These are phyloP conservation scores for Drosophila jambulina DNA, from an alignment of 1,140 invertebrate genomes.

Conservation along the genomic window DNA sequence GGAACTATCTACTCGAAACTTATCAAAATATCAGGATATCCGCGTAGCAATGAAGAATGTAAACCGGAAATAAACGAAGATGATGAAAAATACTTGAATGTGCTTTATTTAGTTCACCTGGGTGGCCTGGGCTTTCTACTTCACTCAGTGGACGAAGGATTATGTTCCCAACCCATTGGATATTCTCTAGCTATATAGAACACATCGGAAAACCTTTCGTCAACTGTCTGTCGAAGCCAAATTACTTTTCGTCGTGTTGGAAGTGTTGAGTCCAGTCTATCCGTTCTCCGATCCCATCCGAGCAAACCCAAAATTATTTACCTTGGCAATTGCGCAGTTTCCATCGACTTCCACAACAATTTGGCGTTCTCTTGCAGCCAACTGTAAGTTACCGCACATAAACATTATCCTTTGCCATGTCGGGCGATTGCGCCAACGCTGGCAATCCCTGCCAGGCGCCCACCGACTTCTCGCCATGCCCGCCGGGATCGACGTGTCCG, in stretches of 20 bases:
- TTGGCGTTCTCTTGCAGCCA: neutral
- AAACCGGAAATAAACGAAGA: conserved; percentile 66
- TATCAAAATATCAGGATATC: conserved; percentile 53
- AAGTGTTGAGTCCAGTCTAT: conserved; percentile 55
- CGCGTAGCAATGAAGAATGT: conserved; percentile 42
- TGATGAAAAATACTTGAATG: conserved; percentile 1
- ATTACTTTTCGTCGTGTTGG: conserved; percentile 62
- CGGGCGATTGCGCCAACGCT: conserved; percentile 50
- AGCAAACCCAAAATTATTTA: conserved; percentile 71
- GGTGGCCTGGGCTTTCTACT: conserved; percentile 9
- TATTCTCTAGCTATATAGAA: conserved; percentile 27
- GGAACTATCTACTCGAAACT: conserved; percentile 4
- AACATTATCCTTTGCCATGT: conserved; percentile 27
- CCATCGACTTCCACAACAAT: conserved; percentile 7
- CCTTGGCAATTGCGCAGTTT: conserved; percentile 41
- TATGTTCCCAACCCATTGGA: neutral
- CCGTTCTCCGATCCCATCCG: conserved; percentile 37
- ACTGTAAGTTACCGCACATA: neutral
- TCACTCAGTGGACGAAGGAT: neutral
- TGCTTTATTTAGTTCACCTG: neutral
- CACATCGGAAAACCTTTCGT: conserved; percentile 60
- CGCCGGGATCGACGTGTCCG: conserved; percentile 49
- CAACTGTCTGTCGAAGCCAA: conserved; percentile 54
- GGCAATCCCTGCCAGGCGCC: conserved; percentile 66
- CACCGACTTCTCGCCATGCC: conserved; percentile 61